These are phyloP conservation scores for Climacteris rufus DNA, from an alignment of 2,113 vertebrate species.

Conservation along the genomic window DNA sequence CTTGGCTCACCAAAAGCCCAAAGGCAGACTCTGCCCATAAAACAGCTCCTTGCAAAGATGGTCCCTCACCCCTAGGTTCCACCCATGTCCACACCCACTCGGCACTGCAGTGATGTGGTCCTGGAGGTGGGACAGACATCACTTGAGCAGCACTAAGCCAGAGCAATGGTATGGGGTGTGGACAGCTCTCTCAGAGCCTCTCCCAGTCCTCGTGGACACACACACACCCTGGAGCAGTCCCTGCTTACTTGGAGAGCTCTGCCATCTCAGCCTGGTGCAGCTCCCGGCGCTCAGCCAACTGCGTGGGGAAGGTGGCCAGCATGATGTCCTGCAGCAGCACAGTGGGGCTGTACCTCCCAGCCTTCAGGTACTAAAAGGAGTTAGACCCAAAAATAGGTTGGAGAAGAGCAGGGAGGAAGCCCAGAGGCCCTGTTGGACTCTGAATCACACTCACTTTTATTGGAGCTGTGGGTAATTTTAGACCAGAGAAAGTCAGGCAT, in stretches of 20 bases:
- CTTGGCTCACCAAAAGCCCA: neutral
- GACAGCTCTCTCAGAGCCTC: neutral
- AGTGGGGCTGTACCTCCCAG: slow-evolving; percentile 82
- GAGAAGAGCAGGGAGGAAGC: neutral
- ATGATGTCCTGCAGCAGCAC: slow-evolving; percentile 81
- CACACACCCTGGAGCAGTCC: neutral
- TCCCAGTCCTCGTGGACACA: rapidly evolving
- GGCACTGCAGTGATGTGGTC: neutral
- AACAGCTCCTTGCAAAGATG: neutral
- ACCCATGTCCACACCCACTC: neutral
- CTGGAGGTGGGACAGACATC: neutral
- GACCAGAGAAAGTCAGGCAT: neutral
- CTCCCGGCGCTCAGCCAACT: slow-evolving; percentile 80
- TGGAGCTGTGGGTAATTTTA: slow-evolving; percentile 4
- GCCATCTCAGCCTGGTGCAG: slow-evolving; percentile 83
- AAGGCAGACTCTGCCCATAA: neutral
- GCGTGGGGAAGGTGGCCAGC: slow-evolving; percentile 72
- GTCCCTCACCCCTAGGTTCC: neutral
- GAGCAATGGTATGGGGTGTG: neutral
- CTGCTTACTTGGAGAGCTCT: slow-evolving; percentile 86
- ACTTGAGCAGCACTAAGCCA: neutral
- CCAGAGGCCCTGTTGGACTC: neutral
- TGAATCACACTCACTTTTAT: neutral
- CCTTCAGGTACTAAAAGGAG: slow-evolving; percentile 81
- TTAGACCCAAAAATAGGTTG: neutral